Conservation (phyloP, 2,797 vertebrate species). For the Tokudaia muenninki region DNA sequence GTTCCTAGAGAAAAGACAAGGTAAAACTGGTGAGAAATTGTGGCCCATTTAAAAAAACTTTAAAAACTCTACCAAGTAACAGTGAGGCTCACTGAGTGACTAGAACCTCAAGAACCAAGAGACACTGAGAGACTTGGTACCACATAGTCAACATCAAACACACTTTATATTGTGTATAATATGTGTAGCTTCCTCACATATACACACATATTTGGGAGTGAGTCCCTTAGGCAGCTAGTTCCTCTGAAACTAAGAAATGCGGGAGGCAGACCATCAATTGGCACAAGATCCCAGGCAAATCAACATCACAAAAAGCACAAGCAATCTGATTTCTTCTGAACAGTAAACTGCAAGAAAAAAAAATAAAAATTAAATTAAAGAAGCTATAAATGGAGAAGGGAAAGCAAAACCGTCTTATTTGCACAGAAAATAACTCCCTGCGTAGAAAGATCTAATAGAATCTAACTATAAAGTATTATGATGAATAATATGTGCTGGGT, state of each 20-base stretch:
- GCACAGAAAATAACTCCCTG: conserved; percentile 47
- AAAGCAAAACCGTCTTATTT: conserved; percentile 36
- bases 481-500: conserved; percentile 17
- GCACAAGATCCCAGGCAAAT: neutral
- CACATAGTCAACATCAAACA: neutral
- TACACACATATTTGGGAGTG: neutral
- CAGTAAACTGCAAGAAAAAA: neutral
- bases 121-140: neutral
- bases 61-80: neutral
- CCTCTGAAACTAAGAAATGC: neutral
- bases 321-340: neutral
- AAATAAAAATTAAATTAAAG: conserved; percentile 32
- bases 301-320: neutral
- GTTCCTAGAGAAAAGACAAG: neutral
- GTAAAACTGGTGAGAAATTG: neutral
- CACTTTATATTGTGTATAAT: neutral
- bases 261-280: neutral
- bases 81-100: neutral
- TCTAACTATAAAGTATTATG: conserved; percentile 6
- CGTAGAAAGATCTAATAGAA: conserved; percentile 37
- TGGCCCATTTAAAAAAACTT: neutral
- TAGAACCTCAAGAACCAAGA: neutral
- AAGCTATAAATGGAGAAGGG: conserved; percentile 2
- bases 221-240: neutral
- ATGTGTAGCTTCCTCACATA: neutral